A percentile compares a stretch with the other conserved stretches of the same genome.
Evolutionary conservation across 2,797 vertebrate species (phyloP).

Genomic region (Myotis daubentonii): DNA sequence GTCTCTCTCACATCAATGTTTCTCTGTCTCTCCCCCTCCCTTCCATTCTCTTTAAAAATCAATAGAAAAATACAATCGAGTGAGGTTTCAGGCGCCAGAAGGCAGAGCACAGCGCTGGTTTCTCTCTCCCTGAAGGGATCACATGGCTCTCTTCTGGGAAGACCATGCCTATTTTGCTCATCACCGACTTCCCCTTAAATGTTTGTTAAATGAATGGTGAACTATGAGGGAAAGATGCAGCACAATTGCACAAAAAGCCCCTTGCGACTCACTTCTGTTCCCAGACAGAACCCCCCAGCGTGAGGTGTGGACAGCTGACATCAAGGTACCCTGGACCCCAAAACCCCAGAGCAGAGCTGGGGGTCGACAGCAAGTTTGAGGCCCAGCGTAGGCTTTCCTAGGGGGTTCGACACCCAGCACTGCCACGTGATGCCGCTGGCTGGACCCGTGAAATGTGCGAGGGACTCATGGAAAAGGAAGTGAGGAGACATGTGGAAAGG

Average conservation of each 20-base stretch:
- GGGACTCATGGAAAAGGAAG: background rate
- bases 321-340: background rate
- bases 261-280: background rate
- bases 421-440: background rate
- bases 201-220: background rate
- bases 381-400: fast-evolving
- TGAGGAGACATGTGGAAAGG: background rate
- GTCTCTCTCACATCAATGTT: no score
- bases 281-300: background rate
- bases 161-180: background rate
- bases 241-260: background rate
- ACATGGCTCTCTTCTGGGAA: background rate
- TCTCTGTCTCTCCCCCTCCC: no score
- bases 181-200: background rate
- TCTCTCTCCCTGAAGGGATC: background rate
- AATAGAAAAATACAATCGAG: no score
- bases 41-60: background rate
- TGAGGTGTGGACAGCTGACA: background rate
- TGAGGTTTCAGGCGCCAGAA: background rate
- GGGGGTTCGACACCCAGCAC: background rate
- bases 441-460: fast-evolving
- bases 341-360: background rate
- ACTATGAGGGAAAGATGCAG: background rate
- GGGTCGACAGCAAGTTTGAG: background rate
- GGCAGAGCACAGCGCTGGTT: background rate